These are phyloP conservation scores for Aeoliscus strigatus DNA, from an alignment of 2,797 vertebrate genomes.

Conservation along the genomic window DNA sequence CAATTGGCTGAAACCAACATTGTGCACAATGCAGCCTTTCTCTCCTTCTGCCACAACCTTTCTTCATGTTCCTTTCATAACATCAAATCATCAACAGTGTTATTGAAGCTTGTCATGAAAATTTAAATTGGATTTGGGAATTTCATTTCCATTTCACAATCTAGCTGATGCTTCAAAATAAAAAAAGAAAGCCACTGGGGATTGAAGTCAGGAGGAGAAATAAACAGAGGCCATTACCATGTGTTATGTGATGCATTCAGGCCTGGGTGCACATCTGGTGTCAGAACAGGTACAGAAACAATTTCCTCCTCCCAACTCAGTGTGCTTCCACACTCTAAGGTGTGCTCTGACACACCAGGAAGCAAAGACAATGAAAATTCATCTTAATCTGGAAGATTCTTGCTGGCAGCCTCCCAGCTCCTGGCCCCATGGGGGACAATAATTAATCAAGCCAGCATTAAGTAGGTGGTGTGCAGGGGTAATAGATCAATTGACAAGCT, in stretches of 20 bases:
- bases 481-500: conserved; percentile 79
- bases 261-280: no score
- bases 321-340: conserved; percentile 23
- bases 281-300: no score
- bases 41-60: no score
- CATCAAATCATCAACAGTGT: no score
- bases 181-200: no score
- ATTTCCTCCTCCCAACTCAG: no score
- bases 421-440: conserved; percentile 55
- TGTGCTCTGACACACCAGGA: conserved; percentile 36
- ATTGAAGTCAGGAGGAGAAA: conserved; percentile 28
- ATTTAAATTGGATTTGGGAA: conserved; percentile 66
- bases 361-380: conserved; percentile 58
- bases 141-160: conserved; percentile 61
- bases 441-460: conserved; percentile 76
- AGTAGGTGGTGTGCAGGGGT: conserved; percentile 68
- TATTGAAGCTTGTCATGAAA: conserved; percentile 66
- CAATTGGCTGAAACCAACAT: conserved; percentile 27
- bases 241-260: conserved; percentile 2
- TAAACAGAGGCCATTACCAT: no score
- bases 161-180: no score
- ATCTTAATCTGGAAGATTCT: conserved; percentile 63
- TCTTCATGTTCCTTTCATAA: no score
- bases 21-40: no score
- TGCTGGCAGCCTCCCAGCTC: conserved; percentile 43